Conservation (phyloP, 1,140 invertebrate species). For the Phthorimaea operculella region DNA sequence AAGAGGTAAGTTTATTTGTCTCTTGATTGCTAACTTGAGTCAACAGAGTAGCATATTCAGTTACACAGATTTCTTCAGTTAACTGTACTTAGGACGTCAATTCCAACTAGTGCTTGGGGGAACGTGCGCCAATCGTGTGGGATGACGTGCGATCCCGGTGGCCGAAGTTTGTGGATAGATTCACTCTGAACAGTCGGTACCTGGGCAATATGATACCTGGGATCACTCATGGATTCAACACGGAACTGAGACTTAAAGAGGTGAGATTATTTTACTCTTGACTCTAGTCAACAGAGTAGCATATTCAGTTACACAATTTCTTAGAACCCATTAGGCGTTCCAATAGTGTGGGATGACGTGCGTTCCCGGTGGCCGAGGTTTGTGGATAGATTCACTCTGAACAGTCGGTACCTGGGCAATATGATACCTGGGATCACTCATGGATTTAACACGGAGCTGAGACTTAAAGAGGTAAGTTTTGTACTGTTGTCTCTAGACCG, state of each 20-base stretch:
- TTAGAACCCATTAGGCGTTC: conserved; percentile 77
- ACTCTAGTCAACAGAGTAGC: no score
- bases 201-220: conserved; percentile 79
- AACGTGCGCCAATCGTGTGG: conserved; percentile 82
- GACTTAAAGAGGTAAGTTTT: conserved; percentile 76
- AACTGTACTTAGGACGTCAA: no score
- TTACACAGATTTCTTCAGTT: conserved; percentile 68
- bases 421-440: conserved; percentile 77
- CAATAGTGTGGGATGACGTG: conserved; percentile 85
- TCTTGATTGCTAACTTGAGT: conserved; percentile 71
- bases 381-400: conserved; percentile 81
- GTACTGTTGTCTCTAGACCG: background rate
- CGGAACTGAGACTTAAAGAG: conserved; percentile 77
- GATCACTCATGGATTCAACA: conserved; percentile 77
- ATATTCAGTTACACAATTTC: conserved; percentile 68
- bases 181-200: conserved; percentile 84
- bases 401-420: conserved; percentile 82
- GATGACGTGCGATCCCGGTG: conserved; percentile 83
- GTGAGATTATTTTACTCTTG: conserved; percentile 48
- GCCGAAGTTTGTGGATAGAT: conserved; percentile 77
- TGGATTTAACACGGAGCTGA: conserved; percentile 74
- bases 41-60: no score
- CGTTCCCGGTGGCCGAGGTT: conserved; percentile 78
- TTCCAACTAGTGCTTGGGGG: conserved; percentile 80
- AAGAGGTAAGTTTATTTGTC: conserved; percentile 71